Base-by-base conservation (phyloP, 1,140 invertebrate species). In the Planococcus citri region DNA sequence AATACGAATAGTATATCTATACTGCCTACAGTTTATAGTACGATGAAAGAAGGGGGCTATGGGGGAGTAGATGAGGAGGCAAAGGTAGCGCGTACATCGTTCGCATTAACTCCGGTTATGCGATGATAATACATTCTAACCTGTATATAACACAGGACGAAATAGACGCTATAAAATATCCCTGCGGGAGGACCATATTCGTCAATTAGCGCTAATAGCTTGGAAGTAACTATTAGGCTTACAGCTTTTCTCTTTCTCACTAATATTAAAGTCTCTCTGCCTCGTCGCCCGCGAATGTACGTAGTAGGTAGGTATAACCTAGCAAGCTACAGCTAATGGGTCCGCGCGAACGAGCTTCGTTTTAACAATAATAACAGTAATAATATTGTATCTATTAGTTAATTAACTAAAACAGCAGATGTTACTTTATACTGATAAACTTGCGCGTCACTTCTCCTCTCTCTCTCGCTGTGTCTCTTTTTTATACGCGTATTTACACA, bases 151-250 rank as follows among this genome's bases (percentile, higher is more conserved):
- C 29, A 33, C 17, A 51, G 41, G 41, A 20, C 41, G 41, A 51
- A 51, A 51, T 51, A 51, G 41, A 51, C 41, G 41, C 41, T 51
- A 51, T 64, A 64, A 64, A 64, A 64, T 64, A 64, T 64, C 60
- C 60, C 60, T 64, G 60, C 60, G 60, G 60, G 60, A 64, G 60
- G 60, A 64, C 60, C 60, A 25, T 64, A 64, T 64, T 64, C 60
- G 60, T 64, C 60, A 64, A 64, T 64, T 64, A 64, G 22, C 22
- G 25, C 60, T 64, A 64, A 64, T 64, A 64, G 60, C 60, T 27
- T 64, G 60, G 60, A 64, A 64, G 60, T 64, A 64, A 64, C 60
- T 64, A 64, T 64, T 64, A 64, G 60, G 60, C 60, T 64, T 64
- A 64, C 60, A 64, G 60, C 60, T 64, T 64, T 27, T 64, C 60